These are phyloP conservation scores for Dromius quadrimaculatus DNA, from an alignment of 2,888 invertebrate genomes.

Conservation along the genomic window DNA sequence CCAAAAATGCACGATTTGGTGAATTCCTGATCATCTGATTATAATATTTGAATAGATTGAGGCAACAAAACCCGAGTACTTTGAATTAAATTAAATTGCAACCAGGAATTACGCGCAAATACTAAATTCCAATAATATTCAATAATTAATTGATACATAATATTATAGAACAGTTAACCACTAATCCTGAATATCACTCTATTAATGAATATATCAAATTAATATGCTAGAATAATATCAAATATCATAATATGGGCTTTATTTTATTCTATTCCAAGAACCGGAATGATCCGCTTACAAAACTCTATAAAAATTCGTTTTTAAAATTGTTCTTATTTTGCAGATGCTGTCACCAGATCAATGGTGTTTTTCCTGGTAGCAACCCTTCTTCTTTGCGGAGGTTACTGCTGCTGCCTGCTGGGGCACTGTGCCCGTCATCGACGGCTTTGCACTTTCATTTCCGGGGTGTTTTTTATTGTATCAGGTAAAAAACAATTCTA, in stretches of 20 bases:
- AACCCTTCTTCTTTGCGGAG: conserved; percentile 80
- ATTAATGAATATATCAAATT: not conserved
- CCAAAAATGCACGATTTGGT: no score
- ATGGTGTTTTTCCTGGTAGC: conserved; percentile 85
- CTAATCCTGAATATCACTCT: not conserved
- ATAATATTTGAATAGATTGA: no score
- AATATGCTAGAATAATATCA: not conserved
- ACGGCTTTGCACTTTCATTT: conserved; percentile 84
- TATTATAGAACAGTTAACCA: not conserved
- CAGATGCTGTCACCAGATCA: conserved; percentile 90
- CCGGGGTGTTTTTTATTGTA: conserved; percentile 89
- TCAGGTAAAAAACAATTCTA: conserved; percentile 75
- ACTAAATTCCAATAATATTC: no score
- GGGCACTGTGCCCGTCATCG: conserved; percentile 84
- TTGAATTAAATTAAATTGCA: no score
- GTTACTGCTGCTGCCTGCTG: conserved; percentile 83
- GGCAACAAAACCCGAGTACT: no score
- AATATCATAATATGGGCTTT: not conserved
- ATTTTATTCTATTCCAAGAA: not conserved
- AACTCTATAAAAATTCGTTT: not conserved
- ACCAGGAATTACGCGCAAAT: no score
- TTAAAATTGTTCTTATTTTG: conserved; percentile 4
- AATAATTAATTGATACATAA: conserved; percentile 14
- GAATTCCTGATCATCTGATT: no score
- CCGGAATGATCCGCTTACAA: not conserved